Conservation (phyloP, 2,888 invertebrate genomes). For the Agrochola lota region DNA sequence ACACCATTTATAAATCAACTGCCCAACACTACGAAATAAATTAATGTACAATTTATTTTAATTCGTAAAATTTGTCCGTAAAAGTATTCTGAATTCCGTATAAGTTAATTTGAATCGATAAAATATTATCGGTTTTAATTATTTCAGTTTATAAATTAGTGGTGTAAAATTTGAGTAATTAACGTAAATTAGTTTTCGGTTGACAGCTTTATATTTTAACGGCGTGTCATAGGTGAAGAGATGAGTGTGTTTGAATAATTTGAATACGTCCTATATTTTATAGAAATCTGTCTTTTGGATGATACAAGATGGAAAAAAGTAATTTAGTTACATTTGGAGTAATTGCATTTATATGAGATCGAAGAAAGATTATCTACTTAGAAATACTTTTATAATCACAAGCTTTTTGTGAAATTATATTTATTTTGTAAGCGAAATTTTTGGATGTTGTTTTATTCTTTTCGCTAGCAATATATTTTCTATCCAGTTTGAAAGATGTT, state of each 20-base stretch:
- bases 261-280: constrained; percentile 26
- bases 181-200: constrained; percentile 48
- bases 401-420: background rate
- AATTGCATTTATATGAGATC: background rate
- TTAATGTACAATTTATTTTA: constrained; percentile 61
- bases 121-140: constrained; percentile 59
- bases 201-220: constrained; percentile 39
- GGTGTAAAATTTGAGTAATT: constrained; percentile 48
- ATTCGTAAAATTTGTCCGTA: constrained; percentile 56
- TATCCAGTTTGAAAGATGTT: constrained; percentile 26
- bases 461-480: constrained; percentile 17
- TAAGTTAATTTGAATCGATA: constrained; percentile 62
- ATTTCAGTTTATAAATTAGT: constrained; percentile 49
- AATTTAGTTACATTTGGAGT: constrained; percentile 8
- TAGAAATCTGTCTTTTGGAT: background rate
- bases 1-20: constrained; percentile 64
- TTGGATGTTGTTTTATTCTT: background rate
- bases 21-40: constrained; percentile 52
- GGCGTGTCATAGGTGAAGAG: constrained; percentile 24
- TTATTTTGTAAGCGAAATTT: background rate
- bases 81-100: constrained; percentile 57
- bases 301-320: background rate
- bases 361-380: background rate
- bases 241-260: constrained; percentile 22
- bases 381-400: background rate